Conservation (phyloP, 2,797 vertebrate genomes). For the Sylvilagus floridanus region DNA sequence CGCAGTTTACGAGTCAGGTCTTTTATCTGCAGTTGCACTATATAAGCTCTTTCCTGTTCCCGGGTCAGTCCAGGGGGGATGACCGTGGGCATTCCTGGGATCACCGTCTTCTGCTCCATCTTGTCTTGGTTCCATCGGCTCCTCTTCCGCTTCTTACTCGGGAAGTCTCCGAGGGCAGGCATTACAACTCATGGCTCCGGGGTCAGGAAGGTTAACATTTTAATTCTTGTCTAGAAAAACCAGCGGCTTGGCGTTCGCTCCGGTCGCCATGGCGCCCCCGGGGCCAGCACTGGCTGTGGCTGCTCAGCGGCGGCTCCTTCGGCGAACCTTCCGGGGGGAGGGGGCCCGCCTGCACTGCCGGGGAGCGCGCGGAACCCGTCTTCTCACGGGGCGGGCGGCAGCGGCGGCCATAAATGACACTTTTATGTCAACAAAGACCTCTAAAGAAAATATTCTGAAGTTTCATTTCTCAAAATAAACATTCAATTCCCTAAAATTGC, state of each 20-base stretch:
- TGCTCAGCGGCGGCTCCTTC: constrained; percentile 61
- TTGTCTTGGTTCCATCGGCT: constrained; percentile 97
- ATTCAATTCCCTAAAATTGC: no score
- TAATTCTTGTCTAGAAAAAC: background rate
- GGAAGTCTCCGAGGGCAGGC: constrained; percentile 80
- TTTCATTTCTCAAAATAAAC: no score
- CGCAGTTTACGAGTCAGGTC: constrained; percentile 99
- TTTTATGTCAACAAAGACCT: no score
- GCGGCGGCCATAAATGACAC: constrained; percentile 16
- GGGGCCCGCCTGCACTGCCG: constrained; percentile 60
- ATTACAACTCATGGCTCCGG: background rate
- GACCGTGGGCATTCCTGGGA: constrained; percentile 97
- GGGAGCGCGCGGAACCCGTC: constrained; percentile 67
- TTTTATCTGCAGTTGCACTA: constrained; percentile 99
- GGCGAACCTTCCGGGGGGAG: constrained; percentile 72
- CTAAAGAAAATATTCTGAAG: no score
- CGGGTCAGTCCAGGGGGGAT: constrained; percentile 95
- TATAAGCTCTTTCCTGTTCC: constrained; percentile 93
- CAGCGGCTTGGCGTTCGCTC: constrained; percentile 95
- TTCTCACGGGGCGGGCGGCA: constrained; percentile 63
- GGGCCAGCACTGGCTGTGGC: constrained; percentile 70
- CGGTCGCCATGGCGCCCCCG: constrained; percentile 92
- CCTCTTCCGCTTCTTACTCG: constrained; percentile 91
- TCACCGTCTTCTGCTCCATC: constrained; percentile 96
- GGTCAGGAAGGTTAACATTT: background rate